These are phyloP conservation scores for Danio rerio DNA, from an alignment of 2,113 vertebrate species.

Conservation along the genomic window GRCz12tu NC_133184.1:8140001-8140500, in stretches of 20 bases:
- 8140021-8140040: neutral
- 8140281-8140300: neutral
- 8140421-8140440: too few species aligned
- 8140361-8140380: too few species aligned
- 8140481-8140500: too few species aligned
- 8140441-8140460: too few species aligned
- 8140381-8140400: too few species aligned
- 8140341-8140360: too few species aligned
- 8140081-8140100: neutral
- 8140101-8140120: neutral
- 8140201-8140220: neutral
- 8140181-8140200: neutral
- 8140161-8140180: neutral
- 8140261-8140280: neutral
- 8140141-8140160: neutral
- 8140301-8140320: neutral
- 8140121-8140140: neutral
- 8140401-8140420: too few species aligned
- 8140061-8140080: neutral
- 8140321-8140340: too few species aligned
- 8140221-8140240: neutral
- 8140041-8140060: conserved; percentile 10
- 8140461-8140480: too few species aligned
- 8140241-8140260: neutral
- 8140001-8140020: neutral